A percentile compares a stretch with the other conserved stretches of the same genome.
These are phyloP conservation scores for Leptobrachium leishanense DNA, from an alignment of 2,113 vertebrate species.

Conservation along the genomic window DNA sequence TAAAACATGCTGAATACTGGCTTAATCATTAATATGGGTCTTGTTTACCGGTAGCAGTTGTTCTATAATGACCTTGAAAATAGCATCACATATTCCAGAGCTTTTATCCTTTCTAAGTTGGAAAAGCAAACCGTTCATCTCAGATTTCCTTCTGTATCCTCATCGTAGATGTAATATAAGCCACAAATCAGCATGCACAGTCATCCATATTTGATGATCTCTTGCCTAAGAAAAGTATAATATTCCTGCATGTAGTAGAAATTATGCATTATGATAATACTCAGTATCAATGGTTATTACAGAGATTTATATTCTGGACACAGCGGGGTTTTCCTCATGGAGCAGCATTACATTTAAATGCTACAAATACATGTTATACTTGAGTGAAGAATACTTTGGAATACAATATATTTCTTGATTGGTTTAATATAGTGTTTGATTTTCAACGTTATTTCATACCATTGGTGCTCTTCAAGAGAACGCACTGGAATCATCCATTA, in stretches of 20 bases:
- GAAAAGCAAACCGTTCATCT: slow-evolving; percentile 10
- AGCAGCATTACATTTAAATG: neutral
- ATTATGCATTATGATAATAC: slow-evolving; percentile 1
- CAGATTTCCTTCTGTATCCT: slow-evolving; percentile 29
- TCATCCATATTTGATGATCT: slow-evolving; percentile 42
- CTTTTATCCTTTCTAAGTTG: slow-evolving; percentile 15
- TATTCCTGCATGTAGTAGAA: slow-evolving; percentile 20
- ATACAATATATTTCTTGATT: neutral
- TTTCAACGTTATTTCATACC: neutral
- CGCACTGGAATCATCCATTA: no score
- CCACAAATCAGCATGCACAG: slow-evolving; percentile 38
- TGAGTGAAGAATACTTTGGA: neutral
- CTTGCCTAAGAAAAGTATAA: neutral
- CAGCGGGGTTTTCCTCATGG: neutral
- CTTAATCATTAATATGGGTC: slow-evolving; percentile 14
- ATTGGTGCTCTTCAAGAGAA: neutral
- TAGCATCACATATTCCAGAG: neutral
- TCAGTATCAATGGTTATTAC: neutral
- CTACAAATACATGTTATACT: neutral
- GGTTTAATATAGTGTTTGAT: neutral
- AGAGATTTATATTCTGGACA: neutral
- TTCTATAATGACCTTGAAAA: slow-evolving; percentile 26
- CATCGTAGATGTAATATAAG: slow-evolving; percentile 26
- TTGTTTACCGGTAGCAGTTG: slow-evolving; percentile 2
- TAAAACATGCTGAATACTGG: slow-evolving; percentile 6